Evolutionary conservation across 2,888 invertebrate genomes (phyloP), one percentile per base, ranked within the genome.

Genomic region (Dorcus hopei): DNA sequence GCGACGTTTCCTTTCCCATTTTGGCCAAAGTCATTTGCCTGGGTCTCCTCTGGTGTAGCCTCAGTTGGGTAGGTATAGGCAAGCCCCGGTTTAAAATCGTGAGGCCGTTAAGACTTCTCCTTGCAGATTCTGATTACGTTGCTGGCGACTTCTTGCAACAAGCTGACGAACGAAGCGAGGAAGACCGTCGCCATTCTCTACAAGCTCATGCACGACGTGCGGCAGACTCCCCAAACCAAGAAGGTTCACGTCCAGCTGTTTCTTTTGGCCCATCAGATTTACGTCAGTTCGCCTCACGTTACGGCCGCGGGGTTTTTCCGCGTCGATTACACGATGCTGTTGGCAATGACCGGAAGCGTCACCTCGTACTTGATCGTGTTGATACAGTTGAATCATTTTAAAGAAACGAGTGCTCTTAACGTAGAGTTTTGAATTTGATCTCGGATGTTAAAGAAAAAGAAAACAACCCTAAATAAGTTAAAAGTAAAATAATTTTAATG

Each of bases 311-410:
- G 50, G n/a, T 49, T 49, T 3, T 49, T 49, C 38, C 9, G 33
- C 23, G 50, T 49, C 9, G 50, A 49, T 38, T 49, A 49, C 33
- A 49, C 50, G 33, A 49, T 49, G 50, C 38, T 49, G 50, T 49
- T 49, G 33, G 38, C 50, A n/a, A 33, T 49, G 11, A 33, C 38
- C 16, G 14, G 26, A 8, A 16, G 38, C 14, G 38, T 49, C 9
- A 49, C 38, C 11, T 49, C 50, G 9, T 49, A 49, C 38, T 38
- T 49, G 23, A 49, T 49, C 9, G 50, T 49, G 11, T 38, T 49
- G 26, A 26, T 49, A 16, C 50, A 49, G 38, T 26, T 49, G 5
- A 26, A 33, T 33, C 26, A 33, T 6, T 33, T 33, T 33, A 33
- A 33, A 7, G 26, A 33, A 33, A 33, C 5, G 26, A 33, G 26